Base-by-base conservation (phyloP, 2,113 vertebrate species). In the Urocolius indicus region DNA sequence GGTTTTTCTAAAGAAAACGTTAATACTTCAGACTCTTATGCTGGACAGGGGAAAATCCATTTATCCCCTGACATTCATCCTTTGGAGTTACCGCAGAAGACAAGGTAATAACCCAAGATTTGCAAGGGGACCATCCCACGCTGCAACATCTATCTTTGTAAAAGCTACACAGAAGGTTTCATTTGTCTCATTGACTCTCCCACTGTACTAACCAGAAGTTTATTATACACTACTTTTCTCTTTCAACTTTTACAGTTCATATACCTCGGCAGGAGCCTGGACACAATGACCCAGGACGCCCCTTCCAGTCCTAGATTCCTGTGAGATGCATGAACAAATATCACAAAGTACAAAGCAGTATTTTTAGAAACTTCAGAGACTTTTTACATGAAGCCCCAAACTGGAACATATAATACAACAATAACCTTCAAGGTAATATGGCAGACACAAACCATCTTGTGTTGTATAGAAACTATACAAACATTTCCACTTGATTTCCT, bases 181-280 rank as follows among this genome's bases (percentile, higher is more conserved):
- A 95, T 95, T 96, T 93, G 93, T 97, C 95, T 95, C 90, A 94
- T 92, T 94, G 94, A 77, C 76, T 92, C 93, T 95, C 94, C 90
- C 83, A 91, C 84, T 93, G 86, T 91, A 96, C 88, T 93, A 63
- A 87, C 91, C 86, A 94, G 82, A 88, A 94, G 51, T 96, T 97
- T 96, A 96, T 78, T 95, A 94, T 73, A 83, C 57, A 87, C 69
- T 84, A 92, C 83, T 96, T 85, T 38, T 89, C 93, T 94, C 92
- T 94, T 97, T 97, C 94, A 97, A 94, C 84, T 96, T 97, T 95
- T 96, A 95, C 94, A 96, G 94, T 89, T 92, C 97, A 95, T 91
- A 59, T 83, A 97, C 90, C 97, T 96, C 83, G 1, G 94, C 86
- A 87, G 92, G 89, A 95, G 90, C 80, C 79, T 45, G 73, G 65